Percentiles rank a stretch among this genome's conserved stretches.
Conservation (phyloP, 2,113 vertebrate species). For the Strigops habroptila region DNA sequence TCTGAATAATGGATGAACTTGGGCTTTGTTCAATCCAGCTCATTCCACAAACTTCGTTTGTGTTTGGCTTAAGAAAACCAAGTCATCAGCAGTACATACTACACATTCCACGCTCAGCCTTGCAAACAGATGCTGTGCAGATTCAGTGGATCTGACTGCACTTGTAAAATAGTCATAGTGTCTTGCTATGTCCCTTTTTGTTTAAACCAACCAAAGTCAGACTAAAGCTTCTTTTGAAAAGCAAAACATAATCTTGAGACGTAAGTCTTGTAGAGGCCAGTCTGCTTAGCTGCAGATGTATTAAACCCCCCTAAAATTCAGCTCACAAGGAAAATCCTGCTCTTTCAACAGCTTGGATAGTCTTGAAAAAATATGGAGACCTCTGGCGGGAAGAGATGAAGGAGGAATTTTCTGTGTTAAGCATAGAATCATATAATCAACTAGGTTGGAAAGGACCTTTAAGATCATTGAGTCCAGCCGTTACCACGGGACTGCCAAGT, state of each 20-base stretch:
- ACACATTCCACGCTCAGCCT: not conserved
- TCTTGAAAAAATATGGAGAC: not conserved
- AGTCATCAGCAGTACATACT: not conserved
- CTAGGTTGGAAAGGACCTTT: not conserved
- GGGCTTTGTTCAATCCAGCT: slow-evolving; percentile 20
- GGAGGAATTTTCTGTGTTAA: not conserved
- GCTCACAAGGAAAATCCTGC: not conserved
- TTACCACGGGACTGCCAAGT: too few species aligned
- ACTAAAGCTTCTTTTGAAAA: not conserved
- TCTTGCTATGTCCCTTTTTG: not conserved
- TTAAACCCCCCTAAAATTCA: not conserved
- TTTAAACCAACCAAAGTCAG: not conserved
- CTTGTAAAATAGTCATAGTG: not conserved
- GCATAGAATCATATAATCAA: not conserved
- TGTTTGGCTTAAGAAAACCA: not conserved
- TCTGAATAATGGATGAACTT: slow-evolving; percentile 10
- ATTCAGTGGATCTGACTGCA: not conserved
- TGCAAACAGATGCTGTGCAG: not conserved
- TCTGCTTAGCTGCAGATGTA: not conserved
- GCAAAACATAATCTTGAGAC: not conserved
- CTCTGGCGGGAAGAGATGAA: not conserved
- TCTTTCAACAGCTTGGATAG: not conserved
- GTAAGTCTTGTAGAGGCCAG: not conserved
- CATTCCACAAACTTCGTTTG: not conserved
- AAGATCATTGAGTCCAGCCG: not conserved